Conservation (phyloP, 2,113 vertebrate species). For the Trematocara unimaculatum region DNA sequence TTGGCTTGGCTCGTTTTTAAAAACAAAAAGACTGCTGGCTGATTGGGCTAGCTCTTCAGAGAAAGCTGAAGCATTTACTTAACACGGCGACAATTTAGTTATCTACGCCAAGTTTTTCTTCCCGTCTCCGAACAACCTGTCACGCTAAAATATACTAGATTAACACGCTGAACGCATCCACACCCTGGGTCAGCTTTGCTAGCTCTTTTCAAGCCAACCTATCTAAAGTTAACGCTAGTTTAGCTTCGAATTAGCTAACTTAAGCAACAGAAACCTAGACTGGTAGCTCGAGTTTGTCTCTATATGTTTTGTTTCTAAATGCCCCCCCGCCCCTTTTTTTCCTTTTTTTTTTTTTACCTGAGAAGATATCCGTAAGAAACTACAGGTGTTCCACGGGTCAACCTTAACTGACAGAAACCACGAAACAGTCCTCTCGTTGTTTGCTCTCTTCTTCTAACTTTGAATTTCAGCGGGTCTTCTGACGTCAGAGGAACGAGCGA, state of each 20-base stretch:
- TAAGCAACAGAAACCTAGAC: neutral
- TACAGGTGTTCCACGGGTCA: too few species aligned
- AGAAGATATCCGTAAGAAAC: neutral
- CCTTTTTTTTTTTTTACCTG: neutral
- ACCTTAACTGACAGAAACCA: neutral
- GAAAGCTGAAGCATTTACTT: neutral
- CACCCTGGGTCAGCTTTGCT: neutral
- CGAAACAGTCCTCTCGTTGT: neutral
- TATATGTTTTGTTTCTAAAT: accelerated
- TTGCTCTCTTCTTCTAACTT: constrained; percentile 50
- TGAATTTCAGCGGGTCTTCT: constrained; percentile 71
- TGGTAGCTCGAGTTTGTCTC: neutral
- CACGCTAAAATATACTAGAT: neutral
- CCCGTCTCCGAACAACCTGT: neutral
- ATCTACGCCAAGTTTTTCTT: neutral
- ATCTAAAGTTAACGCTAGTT: neutral
- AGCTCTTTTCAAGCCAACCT: neutral
- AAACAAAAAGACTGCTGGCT: neutral
- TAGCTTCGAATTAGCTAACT: neutral
- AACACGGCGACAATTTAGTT: neutral
- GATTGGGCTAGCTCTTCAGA: neutral
- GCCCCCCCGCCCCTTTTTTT: accelerated
- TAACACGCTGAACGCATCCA: neutral
- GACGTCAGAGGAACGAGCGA: neutral
- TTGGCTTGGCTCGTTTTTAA: neutral